Evolutionary conservation across 2,888 invertebrate species (phyloP).

Genomic region (Bellardia pandia): DNA sequence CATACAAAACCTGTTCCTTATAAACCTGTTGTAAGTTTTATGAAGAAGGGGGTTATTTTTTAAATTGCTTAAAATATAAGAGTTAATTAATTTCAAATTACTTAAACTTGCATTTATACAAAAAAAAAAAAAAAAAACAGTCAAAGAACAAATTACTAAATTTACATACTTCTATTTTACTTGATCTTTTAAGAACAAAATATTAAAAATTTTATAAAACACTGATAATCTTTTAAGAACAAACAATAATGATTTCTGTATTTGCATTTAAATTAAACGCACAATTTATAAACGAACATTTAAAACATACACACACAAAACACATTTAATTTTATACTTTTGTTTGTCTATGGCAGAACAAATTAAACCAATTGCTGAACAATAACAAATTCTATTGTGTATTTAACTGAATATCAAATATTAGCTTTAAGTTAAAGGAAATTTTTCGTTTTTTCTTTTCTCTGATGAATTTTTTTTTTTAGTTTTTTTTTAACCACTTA

Average conservation of each 20-base stretch:
- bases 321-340: not conserved
- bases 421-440: not conserved
- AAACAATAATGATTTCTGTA: not conserved
- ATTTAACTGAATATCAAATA: not conserved
- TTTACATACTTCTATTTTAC: not conserved
- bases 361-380: not conserved
- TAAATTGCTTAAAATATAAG: no score
- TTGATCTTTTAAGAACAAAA: no score
- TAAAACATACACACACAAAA: not conserved
- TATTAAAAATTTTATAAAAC: not conserved
- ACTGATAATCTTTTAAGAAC: not conserved
- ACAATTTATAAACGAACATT: slow-evolving; percentile 17
- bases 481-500: not conserved
- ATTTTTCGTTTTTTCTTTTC: not conserved
- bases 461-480: not conserved
- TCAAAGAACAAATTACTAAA: not conserved
- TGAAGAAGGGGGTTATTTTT: no score
- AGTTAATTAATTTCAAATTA: not conserved
- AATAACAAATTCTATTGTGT: not conserved
- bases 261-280: slow-evolving; percentile 33
- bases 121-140: not conserved
- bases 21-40: no score
- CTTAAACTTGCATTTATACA: not conserved
- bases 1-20: no score
- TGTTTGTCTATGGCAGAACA: not conserved